These are phyloP conservation scores for Lagorchestes hirsutus DNA, from an alignment of 2,797 vertebrate genomes.

Conservation along the genomic window DNA sequence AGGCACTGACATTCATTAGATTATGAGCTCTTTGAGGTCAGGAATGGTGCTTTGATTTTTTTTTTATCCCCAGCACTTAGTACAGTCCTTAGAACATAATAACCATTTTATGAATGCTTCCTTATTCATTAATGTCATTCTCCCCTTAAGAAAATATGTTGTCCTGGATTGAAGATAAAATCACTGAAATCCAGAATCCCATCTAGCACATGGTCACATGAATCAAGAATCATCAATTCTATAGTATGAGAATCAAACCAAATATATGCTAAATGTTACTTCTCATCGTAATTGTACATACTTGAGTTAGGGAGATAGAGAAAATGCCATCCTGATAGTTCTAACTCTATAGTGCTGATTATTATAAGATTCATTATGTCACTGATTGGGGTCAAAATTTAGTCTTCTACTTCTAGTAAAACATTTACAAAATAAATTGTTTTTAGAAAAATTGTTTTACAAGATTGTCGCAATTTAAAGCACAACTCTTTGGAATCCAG, in stretches of 20 bases:
- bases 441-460: constrained; percentile 15
- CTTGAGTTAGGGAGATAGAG: neutral
- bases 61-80: no score
- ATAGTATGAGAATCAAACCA: neutral
- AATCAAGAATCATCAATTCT: no score
- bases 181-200: no score
- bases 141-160: no score
- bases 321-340: neutral
- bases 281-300: neutral
- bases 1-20: no score
- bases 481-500: constrained; percentile 38
- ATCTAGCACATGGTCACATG: no score
- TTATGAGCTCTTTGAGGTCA: no score
- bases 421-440: neutral
- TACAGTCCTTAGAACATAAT: no score
- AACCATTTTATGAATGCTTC: no score
- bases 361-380: neutral
- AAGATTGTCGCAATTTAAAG: constrained; percentile 41
- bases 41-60: no score
- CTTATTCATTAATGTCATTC: no score
- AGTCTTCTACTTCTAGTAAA: constrained; percentile 34
- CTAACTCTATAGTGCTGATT: constrained; percentile 7
- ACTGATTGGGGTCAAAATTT: neutral
- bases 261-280: neutral
- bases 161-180: no score